Percentiles rank a stretch among this genome's conserved stretches.
These are phyloP conservation scores for Spinus olivaceus DNA, from an alignment of 2,797 vertebrate species.

Conservation along the genomic window DNA sequence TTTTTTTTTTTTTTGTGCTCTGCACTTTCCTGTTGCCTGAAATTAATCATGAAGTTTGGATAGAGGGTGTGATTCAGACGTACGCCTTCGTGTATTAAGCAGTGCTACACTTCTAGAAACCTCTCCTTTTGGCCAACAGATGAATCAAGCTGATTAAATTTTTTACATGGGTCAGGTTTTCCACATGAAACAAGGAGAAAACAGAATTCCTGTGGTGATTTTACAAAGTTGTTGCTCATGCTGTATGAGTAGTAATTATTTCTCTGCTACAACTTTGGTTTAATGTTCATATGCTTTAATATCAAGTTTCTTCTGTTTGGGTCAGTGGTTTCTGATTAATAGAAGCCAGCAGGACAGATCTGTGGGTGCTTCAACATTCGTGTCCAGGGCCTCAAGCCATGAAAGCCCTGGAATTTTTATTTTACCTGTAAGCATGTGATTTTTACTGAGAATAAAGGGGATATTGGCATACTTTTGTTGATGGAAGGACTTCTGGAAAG, in stretches of 20 bases:
- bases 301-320: neutral
- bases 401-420: neutral
- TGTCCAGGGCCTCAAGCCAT: neutral
- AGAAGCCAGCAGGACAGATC: neutral
- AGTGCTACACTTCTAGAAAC: neutral
- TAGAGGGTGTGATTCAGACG: neutral
- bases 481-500: neutral
- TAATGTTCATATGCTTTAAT: neutral
- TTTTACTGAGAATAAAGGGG: neutral
- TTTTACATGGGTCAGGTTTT: neutral
- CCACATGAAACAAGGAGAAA: neutral
- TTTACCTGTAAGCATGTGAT: neutral
- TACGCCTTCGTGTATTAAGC: neutral
- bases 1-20: neutral
- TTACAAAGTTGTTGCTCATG: neutral
- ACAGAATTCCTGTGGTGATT: neutral
- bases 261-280: neutral
- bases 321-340: neutral
- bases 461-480: neutral
- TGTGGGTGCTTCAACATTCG: neutral
- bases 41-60: neutral
- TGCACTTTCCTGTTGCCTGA: neutral
- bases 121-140: neutral
- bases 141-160: neutral
- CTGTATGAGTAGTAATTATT: neutral